These are phyloP conservation scores for Nemotelus pantherinus DNA, from an alignment of 2,888 invertebrate genomes.

Conservation along the genomic window DNA sequence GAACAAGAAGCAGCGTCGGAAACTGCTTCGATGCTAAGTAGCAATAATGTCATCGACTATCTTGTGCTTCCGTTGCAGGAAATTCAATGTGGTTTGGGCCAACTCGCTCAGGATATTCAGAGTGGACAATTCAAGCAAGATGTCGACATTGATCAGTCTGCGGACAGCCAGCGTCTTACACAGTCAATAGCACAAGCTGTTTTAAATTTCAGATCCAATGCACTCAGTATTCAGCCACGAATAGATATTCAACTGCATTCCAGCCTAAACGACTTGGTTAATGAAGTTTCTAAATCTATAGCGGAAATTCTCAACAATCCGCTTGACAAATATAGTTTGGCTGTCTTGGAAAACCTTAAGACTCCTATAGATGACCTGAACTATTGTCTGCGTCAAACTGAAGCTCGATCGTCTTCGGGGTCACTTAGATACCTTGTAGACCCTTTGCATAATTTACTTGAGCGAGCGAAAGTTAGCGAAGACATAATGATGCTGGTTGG, in stretches of 20 bases:
- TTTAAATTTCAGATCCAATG: conserved; percentile 63
- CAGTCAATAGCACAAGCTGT: conserved; percentile 64
- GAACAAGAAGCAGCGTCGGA: conserved; percentile 59
- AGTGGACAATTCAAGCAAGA: conserved; percentile 61
- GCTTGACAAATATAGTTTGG: conserved; percentile 62
- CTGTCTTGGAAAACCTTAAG: conserved; percentile 66
- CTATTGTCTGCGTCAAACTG: conserved; percentile 64
- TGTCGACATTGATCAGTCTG: conserved; percentile 57
- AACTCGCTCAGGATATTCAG: conserved; percentile 65
- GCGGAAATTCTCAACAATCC: conserved; percentile 68
- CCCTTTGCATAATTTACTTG: conserved; percentile 61
- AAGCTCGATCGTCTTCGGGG: conserved; percentile 62
- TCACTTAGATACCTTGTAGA: conserved; percentile 62
- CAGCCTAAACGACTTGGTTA: conserved; percentile 65
- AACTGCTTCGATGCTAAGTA: conserved; percentile 61
- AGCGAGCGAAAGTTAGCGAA: conserved; percentile 60
- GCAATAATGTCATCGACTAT: conserved; percentile 64
- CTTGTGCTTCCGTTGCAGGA: conserved; percentile 70
- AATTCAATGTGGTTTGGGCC: conserved; percentile 68
- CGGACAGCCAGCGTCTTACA: conserved; percentile 63
- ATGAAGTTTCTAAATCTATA: conserved; percentile 68
- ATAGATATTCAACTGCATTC: conserved; percentile 57
- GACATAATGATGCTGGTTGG: conserved; percentile 57
- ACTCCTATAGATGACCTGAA: conserved; percentile 67
- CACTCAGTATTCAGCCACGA: conserved; percentile 58